These are phyloP conservation scores for Spisula subtruncata DNA, from an alignment of 2,888 invertebrate genomes.

Conservation along the genomic window DNA sequence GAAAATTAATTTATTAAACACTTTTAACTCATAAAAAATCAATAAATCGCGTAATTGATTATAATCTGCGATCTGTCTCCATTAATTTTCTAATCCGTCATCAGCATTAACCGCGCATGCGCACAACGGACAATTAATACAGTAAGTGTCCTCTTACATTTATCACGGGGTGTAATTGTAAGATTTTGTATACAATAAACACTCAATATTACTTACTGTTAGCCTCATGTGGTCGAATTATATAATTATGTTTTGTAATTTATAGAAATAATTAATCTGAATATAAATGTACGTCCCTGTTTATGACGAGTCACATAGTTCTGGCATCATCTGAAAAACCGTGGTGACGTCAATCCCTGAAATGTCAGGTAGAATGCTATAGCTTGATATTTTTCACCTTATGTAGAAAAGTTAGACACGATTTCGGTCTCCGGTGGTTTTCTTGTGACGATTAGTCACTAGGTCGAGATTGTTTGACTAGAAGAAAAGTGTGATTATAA, in stretches of 20 bases:
- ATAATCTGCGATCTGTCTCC: background rate
- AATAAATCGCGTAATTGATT: background rate
- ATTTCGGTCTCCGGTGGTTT: too few species aligned
- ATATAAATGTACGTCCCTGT: background rate
- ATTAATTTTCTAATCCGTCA: slow-evolving; percentile 17
- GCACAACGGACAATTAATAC: background rate
- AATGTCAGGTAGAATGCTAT: background rate
- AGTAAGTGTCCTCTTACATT: background rate
- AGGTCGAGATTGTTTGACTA: too few species aligned
- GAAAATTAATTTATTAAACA: background rate
- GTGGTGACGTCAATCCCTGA: background rate
- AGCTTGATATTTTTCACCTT: background rate
- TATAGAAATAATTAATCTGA: background rate
- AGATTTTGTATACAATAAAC: background rate
- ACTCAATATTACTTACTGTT: background rate
- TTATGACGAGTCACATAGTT: background rate
- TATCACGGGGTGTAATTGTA: background rate
- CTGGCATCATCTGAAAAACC: background rate
- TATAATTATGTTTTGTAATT: background rate
- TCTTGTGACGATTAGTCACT: too few species aligned
- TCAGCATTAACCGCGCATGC: slow-evolving; percentile 53
- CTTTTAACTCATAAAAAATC: slow-evolving; percentile 7
- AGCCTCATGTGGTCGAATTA: background rate
- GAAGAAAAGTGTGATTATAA: too few species aligned
- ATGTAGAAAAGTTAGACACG: background rate